A percentile compares a stretch with the other conserved stretches of the same genome.
These are phyloP conservation scores for Ambastaia sidthimunki DNA, from an alignment of 2,797 vertebrate species.

Conservation along the genomic window DNA sequence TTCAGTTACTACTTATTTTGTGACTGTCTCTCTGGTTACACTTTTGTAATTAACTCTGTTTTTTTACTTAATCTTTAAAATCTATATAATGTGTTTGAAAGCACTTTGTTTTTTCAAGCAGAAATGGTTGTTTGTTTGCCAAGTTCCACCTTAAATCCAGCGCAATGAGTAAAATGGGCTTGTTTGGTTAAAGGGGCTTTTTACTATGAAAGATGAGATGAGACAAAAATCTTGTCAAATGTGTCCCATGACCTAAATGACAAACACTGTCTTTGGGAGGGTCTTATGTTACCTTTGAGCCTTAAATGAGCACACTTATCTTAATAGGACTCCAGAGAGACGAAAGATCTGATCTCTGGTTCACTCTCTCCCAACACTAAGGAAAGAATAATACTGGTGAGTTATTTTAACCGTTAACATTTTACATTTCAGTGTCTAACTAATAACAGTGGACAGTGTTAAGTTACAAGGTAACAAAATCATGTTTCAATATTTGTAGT, in stretches of 20 bases:
- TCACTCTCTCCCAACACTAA: slow-evolving; percentile 47
- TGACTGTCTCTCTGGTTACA: background rate
- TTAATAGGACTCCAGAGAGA: slow-evolving; percentile 64
- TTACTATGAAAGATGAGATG: background rate
- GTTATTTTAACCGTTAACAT: slow-evolving; percentile 48
- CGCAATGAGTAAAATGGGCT: background rate
- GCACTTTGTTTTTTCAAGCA: slow-evolving; percentile 3
- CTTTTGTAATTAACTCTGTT: background rate
- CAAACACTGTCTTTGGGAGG: slow-evolving; percentile 30
- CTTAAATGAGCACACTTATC: slow-evolving; percentile 59
- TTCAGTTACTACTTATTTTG: background rate
- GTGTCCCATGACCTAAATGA: background rate
- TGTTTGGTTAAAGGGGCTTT: slow-evolving; percentile 36
- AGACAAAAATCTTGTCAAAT: slow-evolving; percentile 13
- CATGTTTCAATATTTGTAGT: slow-evolving; percentile 58
- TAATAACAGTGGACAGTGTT: too few relatives aligned
- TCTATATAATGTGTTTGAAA: slow-evolving; percentile 18
- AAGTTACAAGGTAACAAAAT: background rate
- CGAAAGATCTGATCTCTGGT: slow-evolving; percentile 50
- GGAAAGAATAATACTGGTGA: slow-evolving; percentile 71
- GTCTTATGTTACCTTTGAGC: slow-evolving; percentile 49
- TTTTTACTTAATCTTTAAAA: slow-evolving; percentile 16
- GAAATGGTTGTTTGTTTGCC: slow-evolving; percentile 23
- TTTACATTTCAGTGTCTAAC: background rate
- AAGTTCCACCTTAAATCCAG: slow-evolving; percentile 11